Base-by-base conservation (phyloP, 2,113 vertebrate species). In the Albula glossodonta region DNA sequence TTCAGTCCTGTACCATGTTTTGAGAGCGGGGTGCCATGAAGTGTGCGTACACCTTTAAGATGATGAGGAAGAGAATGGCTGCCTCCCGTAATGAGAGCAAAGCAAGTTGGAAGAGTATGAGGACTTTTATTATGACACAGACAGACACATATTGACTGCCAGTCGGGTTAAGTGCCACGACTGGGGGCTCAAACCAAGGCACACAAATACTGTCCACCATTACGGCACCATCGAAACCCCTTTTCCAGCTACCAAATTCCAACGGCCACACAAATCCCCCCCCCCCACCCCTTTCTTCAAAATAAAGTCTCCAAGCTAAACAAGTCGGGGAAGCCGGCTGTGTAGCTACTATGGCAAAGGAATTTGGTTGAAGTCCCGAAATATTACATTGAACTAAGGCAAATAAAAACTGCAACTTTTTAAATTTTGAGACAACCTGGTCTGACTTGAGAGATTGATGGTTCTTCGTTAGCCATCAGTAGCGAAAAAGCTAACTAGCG, bases 51-150 rank as follows among this genome's bases (percentile, higher is more conserved):
- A 84, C 90, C 90, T 90, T 84, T 90, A 84, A 88, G 88, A 80
- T 83, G 51, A 81, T 78, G 83, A 87, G 88, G 88, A 89, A 87
- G 86, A 85, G 83, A 89, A 87, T 22, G 53, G 50, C 11, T 31
- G 83, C 83, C 57, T 17, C 83, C 51, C 80, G 86, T 74, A 81
- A 74, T 53, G 63, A 56, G 85, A 86, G 79, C 60, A 50, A 52
- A 56, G 79, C 83, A 74, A 66, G 50, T 79, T 82, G 87, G 82
- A 85, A 85, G 57, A 84, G 82, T 82, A 86, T 87, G 78, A 87
- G 89, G 93, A 94, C 94, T 96, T 89, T 94, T 95, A 92, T 93
- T 96, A 88, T 91, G 91, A 90, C 89, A 93, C 48, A 19, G 91
- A 91, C 89, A 19, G 91, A 92, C 89, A 90, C 86, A 51, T 84